Evolutionary conservation across 1,140 invertebrate species (phyloP), one percentile per base, ranked within the genome.

Genomic region (Batillaria attramentaria): DNA sequence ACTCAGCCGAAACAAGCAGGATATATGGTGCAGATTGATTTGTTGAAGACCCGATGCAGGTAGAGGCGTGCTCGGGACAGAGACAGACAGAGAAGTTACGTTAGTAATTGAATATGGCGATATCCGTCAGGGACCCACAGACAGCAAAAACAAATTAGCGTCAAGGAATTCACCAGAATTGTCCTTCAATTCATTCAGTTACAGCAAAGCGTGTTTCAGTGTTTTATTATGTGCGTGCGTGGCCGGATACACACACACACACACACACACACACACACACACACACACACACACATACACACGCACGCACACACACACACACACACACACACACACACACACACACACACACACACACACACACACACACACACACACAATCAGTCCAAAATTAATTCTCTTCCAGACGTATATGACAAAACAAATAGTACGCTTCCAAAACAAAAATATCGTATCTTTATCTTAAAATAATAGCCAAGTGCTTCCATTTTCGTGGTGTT

Each of bases 241-340:
- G 57, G 20, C 39, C 46, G n/a, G 18, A 39, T 39, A 73, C 31
- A 74, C 46, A 42, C 16, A 46, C 13, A 39, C 70, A 39, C 41
- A 39, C 68, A 39, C 68, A 39, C 68, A 39, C 68, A 39, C 68
- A 70, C 69, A 72, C 31, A 72, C 39, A 72, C 43, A 72, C 31
- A 43, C 69, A 72, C 37, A 72, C 37, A 69, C 66, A 69, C 66
- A 69, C 66, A 16, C 46, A 72, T 24, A 72, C 37, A 72, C 24
- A 31, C 33, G 24, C 24, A 37, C 28, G 33, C 13, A 35, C 2
- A 16, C 4, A 57, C 33, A 43, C 73, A 41, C 10, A 5, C 54
- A 50, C 42, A 46, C 43, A 46, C 70, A 50, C 33, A 46, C 42
- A 54, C 43, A 73, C 70, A 50, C 50, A 33, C 6, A 31, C 16